Conservation (phyloP, 2,113 vertebrate species). For the Cebus imitator region DNA sequence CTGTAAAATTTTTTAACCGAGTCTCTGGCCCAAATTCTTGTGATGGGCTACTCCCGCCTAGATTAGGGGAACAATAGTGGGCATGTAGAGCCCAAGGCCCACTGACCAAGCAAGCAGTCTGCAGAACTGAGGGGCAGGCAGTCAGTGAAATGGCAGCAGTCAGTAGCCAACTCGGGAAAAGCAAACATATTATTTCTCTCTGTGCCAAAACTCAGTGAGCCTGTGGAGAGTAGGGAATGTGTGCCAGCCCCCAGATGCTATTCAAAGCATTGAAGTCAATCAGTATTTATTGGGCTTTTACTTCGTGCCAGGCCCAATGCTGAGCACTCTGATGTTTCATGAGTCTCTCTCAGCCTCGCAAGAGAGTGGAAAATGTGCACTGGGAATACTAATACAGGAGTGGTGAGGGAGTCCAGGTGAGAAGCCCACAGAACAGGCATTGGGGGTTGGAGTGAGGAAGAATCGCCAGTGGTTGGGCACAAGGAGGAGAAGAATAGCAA, state of each 20-base stretch:
- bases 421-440: neutral
- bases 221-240: neutral
- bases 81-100: neutral
- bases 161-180: neutral
- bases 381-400: neutral
- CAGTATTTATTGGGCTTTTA: neutral
- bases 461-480: neutral
- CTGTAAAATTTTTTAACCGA: neutral
- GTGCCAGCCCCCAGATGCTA: neutral
- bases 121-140: neutral
- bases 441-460: neutral
- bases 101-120: neutral
- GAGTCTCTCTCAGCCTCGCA: neutral
- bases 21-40: neutral
- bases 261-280: neutral
- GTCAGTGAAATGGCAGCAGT: neutral
- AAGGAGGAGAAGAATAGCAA: neutral
- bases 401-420: neutral
- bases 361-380: neutral
- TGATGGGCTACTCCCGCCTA: neutral
- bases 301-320: neutral
- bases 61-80: neutral
- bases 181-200: conserved; percentile 1
- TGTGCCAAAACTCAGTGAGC: conserved; percentile 14
- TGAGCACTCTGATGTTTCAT: neutral